phyloP scores from a whole-genome alignment of 2,113 vertebrate species.

The Astatotilapia flaviijosephi region DNA sequence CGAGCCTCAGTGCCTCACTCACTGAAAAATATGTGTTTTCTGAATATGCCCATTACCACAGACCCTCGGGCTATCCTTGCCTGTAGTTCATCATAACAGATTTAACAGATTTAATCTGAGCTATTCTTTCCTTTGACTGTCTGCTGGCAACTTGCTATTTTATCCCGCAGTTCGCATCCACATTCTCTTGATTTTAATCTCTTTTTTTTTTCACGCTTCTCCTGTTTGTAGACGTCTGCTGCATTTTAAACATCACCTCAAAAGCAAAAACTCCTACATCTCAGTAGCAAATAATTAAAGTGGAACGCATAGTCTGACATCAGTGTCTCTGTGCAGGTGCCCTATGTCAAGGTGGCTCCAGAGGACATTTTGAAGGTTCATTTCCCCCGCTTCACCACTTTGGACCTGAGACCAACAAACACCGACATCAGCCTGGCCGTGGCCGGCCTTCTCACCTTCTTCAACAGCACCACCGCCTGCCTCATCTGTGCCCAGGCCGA shows the following conservation, averaged over 20 bases:
- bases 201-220: background rate
- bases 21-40: slow-evolving; percentile 8
- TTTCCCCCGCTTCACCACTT: slow-evolving; percentile 92
- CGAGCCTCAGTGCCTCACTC: background rate
- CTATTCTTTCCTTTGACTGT: background rate
- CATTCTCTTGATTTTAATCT: background rate
- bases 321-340: slow-evolving; percentile 75
- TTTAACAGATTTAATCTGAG: slow-evolving; percentile 6
- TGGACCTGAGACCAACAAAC: slow-evolving; percentile 96
- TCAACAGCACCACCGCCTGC: slow-evolving; percentile 93
- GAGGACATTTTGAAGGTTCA: slow-evolving; percentile 96
- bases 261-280: background rate
- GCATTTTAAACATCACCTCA: background rate
- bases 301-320: background rate
- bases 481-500: slow-evolving; percentile 98
- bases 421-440: slow-evolving; percentile 94
- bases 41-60: slow-evolving; percentile 10
- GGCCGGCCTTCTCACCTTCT: slow-evolving; percentile 92
- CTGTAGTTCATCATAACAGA: slow-evolving; percentile 13
- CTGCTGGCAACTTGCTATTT: slow-evolving; percentile 10
- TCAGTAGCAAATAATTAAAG: background rate
- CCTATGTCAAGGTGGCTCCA: slow-evolving; percentile 95
- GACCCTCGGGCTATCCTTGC: slow-evolving; percentile 3
- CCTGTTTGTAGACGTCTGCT: background rate
- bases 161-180: background rate